Evolutionary conservation across 2,797 vertebrate species (phyloP).

Genomic region (Cryptoprocta ferox): DNA sequence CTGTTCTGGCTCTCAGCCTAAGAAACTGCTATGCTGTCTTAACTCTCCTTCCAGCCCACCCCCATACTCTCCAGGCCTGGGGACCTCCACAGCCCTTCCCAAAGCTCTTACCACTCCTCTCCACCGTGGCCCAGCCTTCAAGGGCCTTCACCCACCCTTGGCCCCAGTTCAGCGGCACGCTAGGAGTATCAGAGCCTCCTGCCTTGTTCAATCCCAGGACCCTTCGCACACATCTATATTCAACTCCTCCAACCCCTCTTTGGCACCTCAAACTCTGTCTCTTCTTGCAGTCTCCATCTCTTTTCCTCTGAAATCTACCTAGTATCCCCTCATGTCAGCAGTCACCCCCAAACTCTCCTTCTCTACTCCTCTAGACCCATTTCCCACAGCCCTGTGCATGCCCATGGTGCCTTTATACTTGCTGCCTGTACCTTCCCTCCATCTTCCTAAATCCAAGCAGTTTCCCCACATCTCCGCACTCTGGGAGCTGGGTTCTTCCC

Average conservation of each 20-base stretch:
- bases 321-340: neutral
- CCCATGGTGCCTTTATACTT: neutral
- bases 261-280: neutral
- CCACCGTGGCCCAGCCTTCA: neutral
- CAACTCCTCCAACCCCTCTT: neutral
- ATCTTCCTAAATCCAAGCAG: neutral
- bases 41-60: conserved; percentile 26
- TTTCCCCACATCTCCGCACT: neutral
- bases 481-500: neutral
- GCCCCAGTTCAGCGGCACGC: neutral
- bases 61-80: neutral
- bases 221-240: neutral
- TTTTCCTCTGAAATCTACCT: neutral
- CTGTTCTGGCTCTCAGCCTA: conserved; percentile 11
- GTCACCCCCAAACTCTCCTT: neutral
- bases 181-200: neutral
- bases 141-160: neutral
- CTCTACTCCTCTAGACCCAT: neutral
- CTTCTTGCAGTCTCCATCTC: neutral
- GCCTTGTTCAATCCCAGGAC: neutral
- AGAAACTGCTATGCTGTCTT: neutral
- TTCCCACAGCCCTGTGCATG: neutral
- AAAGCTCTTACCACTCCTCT: neutral
- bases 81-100: neutral
- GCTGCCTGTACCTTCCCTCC: neutral